phyloP scores from a whole-genome alignment of 1,140 invertebrate species.

The Diprion similis region DNA sequence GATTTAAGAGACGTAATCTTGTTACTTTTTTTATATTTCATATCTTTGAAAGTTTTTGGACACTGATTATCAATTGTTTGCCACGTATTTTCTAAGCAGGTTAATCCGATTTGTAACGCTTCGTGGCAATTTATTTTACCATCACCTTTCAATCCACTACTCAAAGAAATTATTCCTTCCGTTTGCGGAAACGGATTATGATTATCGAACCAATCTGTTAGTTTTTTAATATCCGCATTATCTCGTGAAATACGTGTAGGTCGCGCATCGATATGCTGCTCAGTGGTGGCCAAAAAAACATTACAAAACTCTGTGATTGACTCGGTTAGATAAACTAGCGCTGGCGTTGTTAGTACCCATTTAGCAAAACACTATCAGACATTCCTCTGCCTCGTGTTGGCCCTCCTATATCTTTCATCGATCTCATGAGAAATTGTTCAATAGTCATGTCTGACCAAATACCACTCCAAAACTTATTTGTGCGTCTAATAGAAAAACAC shows the following conservation, averaged over 20 bases:
- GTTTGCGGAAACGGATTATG: slow-evolving; percentile 39
- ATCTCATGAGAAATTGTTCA: slow-evolving; percentile 41
- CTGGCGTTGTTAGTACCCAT: slow-evolving; percentile 30
- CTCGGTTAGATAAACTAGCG: slow-evolving; percentile 37
- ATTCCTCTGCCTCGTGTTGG: not conserved
- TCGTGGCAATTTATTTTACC: slow-evolving; percentile 38
- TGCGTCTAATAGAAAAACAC: slow-evolving; percentile 32
- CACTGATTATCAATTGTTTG: no score
- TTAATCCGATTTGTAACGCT: slow-evolving; percentile 36
- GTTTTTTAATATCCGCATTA: slow-evolving; percentile 27
- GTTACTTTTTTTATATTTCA: slow-evolving; percentile 33
- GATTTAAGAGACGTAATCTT: slow-evolving; percentile 33
- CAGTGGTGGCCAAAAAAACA: slow-evolving; percentile 38
- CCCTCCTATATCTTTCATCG: slow-evolving; percentile 32
- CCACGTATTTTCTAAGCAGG: slow-evolving; percentile 32
- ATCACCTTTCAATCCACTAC: slow-evolving; percentile 32
- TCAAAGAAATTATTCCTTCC: slow-evolving; percentile 40
- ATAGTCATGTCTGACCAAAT: slow-evolving; percentile 46
- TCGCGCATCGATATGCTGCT: slow-evolving; percentile 48
- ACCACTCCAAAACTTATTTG: slow-evolving; percentile 51
- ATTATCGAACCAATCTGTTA: slow-evolving; percentile 34
- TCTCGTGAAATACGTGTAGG: slow-evolving; percentile 40
- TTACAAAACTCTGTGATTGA: slow-evolving; percentile 41
- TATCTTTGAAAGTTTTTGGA: not conserved
- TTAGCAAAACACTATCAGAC: slow-evolving; percentile 16